These are phyloP conservation scores for Phylloscopus trochiloides DNA, from an alignment of 2,113 vertebrate genomes.

Conservation along the genomic window DNA sequence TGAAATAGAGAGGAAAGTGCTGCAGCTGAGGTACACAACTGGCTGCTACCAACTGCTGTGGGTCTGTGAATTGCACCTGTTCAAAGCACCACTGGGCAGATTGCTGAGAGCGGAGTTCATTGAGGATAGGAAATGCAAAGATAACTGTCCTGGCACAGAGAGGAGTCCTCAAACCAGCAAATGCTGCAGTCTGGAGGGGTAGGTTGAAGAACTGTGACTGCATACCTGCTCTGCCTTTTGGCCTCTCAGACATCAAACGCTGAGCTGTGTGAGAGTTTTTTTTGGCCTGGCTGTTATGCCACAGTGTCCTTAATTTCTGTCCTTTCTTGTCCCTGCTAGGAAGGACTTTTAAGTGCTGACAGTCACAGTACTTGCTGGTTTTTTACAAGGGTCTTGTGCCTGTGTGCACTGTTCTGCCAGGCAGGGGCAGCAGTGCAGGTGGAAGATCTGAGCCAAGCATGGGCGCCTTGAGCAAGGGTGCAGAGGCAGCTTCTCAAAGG, in stretches of 20 bases:
- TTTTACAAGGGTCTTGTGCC: rapidly evolving
- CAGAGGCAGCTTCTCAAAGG: not conserved
- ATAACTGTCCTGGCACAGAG: not conserved
- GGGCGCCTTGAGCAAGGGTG: not conserved
- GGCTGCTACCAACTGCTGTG: not conserved
- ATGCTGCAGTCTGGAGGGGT: not conserved
- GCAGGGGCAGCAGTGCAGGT: not conserved
- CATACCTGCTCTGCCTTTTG: not conserved
- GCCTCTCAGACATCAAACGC: not conserved
- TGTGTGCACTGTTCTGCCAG: not conserved
- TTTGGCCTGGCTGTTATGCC: not conserved
- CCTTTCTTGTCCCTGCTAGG: not conserved
- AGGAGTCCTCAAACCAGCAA: not conserved
- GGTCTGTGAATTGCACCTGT: not conserved
- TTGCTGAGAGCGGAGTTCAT: not conserved
- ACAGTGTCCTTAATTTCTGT: not conserved
- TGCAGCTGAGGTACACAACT: not conserved
- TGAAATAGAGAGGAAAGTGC: not conserved
- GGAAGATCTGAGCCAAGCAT: not conserved
- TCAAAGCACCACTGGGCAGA: not conserved
- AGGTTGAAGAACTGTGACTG: not conserved
- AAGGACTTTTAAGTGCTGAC: not conserved
- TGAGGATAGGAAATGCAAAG: not conserved
- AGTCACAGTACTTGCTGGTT: not conserved
- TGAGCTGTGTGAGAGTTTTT: not conserved